These are phyloP conservation scores for Heliothis virescens DNA, from an alignment of 1,140 invertebrate genomes.

Conservation along the genomic window DNA sequence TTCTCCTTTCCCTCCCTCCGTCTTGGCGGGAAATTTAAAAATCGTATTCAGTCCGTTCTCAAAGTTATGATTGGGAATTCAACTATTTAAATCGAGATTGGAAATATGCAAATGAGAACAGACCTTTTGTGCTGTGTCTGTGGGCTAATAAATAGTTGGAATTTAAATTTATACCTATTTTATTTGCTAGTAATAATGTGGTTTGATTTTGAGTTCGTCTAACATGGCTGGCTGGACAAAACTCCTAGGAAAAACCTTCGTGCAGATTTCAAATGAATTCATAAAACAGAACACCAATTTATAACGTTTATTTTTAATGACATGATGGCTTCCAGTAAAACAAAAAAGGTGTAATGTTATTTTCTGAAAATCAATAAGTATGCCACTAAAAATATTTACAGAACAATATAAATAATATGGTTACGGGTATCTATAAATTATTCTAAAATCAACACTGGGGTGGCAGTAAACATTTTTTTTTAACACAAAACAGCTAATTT, in stretches of 20 bases:
- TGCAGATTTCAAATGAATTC: no score
- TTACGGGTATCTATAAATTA: constrained; percentile 37
- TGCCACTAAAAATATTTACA: constrained; percentile 23
- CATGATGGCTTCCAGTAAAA: neutral
- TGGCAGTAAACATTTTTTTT: constrained; percentile 15
- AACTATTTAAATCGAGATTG: constrained; percentile 60
- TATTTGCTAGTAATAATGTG: neutral
- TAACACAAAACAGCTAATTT: constrained; percentile 45
- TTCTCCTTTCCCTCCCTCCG: constrained; percentile 48
- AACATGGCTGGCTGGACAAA: neutral
- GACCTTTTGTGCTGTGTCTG: constrained; percentile 31
- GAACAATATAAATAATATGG: constrained; percentile 17
- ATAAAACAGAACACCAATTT: no score
- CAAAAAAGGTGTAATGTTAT: neutral
- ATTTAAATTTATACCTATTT: constrained; percentile 10
- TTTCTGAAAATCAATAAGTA: constrained; percentile 10
- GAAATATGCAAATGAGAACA: constrained; percentile 53
- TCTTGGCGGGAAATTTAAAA: constrained; percentile 66
- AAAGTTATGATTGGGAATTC: constrained; percentile 73
- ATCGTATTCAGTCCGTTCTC: constrained; percentile 57
- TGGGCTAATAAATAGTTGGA: constrained; percentile 13
- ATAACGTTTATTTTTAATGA: no score
- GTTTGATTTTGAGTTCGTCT: neutral
- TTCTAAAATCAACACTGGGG: neutral
- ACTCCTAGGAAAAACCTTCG: neutral